These are phyloP conservation scores for Deroplatys truncata DNA, from an alignment of 2,888 invertebrate species.

Conservation along the genomic window DNA sequence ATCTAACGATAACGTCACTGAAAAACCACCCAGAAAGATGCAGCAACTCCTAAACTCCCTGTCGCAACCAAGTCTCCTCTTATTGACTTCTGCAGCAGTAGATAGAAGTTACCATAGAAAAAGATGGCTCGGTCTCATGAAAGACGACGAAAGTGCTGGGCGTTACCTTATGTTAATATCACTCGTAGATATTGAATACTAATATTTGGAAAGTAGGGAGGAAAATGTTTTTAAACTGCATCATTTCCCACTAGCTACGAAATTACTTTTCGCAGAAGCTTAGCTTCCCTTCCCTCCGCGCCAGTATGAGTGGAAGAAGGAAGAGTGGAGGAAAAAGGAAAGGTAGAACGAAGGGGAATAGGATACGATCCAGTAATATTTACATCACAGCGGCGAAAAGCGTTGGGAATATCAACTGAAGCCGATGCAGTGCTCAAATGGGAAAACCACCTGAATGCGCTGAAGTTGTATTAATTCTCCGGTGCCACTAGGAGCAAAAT, in stretches of 20 bases:
- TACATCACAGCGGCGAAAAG: background rate
- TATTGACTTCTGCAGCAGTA: background rate
- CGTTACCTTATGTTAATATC: background rate
- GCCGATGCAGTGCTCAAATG: background rate
- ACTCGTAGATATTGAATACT: background rate
- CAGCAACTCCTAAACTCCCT: background rate
- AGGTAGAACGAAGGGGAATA: background rate
- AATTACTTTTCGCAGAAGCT: background rate
- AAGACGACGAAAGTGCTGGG: background rate
- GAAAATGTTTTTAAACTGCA: background rate
- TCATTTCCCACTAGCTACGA: background rate
- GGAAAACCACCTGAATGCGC: background rate
- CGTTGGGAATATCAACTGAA: background rate
- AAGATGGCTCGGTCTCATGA: background rate
- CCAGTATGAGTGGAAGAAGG: background rate
- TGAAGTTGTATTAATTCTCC: background rate
- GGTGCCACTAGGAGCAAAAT: background rate
- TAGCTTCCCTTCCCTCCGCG: background rate
- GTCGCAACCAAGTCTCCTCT: background rate
- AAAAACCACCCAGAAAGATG: background rate
- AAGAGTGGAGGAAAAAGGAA: background rate
- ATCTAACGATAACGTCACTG: too few relatives aligned
- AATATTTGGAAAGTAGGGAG: background rate
- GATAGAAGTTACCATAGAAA: background rate
- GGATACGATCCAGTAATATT: background rate